These are phyloP conservation scores for Cettia cetti DNA, from an alignment of 2,113 vertebrate species.

Conservation along the genomic window DNA sequence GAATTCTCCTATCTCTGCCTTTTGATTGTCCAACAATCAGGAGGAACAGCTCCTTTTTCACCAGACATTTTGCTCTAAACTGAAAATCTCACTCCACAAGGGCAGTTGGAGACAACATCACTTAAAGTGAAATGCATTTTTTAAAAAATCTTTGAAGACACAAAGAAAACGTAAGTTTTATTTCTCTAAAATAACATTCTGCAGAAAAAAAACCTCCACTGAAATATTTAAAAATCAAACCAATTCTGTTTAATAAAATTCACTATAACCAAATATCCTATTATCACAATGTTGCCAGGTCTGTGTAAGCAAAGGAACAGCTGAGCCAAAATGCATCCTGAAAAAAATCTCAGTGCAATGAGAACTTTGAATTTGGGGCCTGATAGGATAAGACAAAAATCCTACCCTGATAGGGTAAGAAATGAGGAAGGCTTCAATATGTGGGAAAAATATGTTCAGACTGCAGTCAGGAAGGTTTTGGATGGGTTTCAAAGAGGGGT, in stretches of 20 bases:
- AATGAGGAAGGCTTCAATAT: not conserved
- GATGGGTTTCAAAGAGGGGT: not conserved
- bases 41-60: not conserved
- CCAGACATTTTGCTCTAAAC: not conserved
- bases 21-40: not conserved
- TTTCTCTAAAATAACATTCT: not conserved
- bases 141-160: not conserved
- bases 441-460: not conserved
- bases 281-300: not conserved
- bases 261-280: not conserved
- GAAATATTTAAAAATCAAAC: not conserved
- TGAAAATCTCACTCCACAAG: not conserved
- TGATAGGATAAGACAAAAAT: not conserved
- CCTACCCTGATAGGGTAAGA: not conserved
- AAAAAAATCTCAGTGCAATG: not conserved
- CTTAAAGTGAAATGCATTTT: not conserved
- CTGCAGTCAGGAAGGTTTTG: not conserved
- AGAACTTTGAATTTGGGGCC: not conserved
- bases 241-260: not conserved
- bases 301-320: not conserved
- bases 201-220: rapidly evolving
- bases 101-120: not conserved
- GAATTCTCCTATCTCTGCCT: not conserved
- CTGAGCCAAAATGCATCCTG: not conserved
- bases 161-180: not conserved